Evolutionary conservation across 2,888 invertebrate species (phyloP), one percentile per base, ranked within the genome.

Genomic region (Pardosa pseudoannulata): DNA sequence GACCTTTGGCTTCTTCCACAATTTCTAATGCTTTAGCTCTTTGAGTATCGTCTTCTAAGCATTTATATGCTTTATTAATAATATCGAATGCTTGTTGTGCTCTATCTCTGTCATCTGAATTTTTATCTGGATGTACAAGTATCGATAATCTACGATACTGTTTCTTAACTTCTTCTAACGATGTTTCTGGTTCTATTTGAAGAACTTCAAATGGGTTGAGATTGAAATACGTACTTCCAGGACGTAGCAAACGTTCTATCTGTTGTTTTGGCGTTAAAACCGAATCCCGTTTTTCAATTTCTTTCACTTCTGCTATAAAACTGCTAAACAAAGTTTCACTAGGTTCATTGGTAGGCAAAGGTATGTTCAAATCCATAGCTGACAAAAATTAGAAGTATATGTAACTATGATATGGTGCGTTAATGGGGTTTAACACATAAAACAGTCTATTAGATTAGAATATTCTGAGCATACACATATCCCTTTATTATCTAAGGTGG

Each of bases 41-140:
- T 0, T 97, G 96, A 87, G 97, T 96, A 90, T 98, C 98, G 93
- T 96, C 96, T 92, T 99, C 98, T 90, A 99, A 92, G 0, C 95
- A 96, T 93, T 98, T 98, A 95, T 97, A 99, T 0, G 98, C 96
- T 91, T 96, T 95, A 91, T 98, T 98, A 71, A 99, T 95, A 91
- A 98, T 92, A 90, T 93, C 93, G 91, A 94, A 94, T 19, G 93
- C 92, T 89, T 91, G 91, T 89, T 99, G 98, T 0, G 99, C 97
- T 91, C 98, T 94, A 82, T 99, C 99, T 32, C 94, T 93, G 92
- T 99, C 97, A 93, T 99, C 97, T 93, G 96, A 95, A 93, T 99
- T 99, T 93, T 99, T 99, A 92, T 99, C 99, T 28, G 99, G 99
- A 95, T 99, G 99, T 41, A 99, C 98, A 90, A 99, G 93, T 92